Percentiles rank a stretch among this genome's conserved stretches.
These are phyloP conservation scores for Platygyra sinensis DNA, from an alignment of 64 coral and sea anemone genomes.

Conservation along the genomic window DNA sequence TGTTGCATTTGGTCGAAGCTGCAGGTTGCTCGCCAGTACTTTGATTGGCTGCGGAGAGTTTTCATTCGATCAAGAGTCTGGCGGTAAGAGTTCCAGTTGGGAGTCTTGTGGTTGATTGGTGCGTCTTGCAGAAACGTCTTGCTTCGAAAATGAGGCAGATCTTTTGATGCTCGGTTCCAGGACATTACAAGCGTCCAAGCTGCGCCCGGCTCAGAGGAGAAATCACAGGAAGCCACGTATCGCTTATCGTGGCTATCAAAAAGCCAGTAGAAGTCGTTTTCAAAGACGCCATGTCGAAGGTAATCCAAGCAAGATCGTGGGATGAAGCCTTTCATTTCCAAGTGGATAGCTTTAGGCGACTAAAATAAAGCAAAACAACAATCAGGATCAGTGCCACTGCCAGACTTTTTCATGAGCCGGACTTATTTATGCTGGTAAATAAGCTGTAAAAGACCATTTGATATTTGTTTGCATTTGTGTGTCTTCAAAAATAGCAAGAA, in stretches of 20 bases:
- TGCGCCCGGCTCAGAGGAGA: slow-evolving; percentile 4
- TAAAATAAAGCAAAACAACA: too few relatives aligned
- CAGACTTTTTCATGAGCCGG: background rate
- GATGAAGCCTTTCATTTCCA: background rate
- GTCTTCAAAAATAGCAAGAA: background rate
- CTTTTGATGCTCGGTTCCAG: background rate
- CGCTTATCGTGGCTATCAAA: background rate
- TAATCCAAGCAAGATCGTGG: background rate
- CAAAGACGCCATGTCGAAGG: background rate
- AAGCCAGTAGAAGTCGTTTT: background rate
- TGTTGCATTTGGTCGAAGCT: too few relatives aligned
- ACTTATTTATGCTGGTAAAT: too few relatives aligned
- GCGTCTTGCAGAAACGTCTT: background rate
- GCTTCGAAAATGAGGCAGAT: background rate
- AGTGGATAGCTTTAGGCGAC: background rate
- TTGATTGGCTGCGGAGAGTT: background rate
- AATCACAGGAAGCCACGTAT: slow-evolving; percentile 41
- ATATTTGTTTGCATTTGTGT: too few relatives aligned
- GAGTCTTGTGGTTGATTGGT: slow-evolving; percentile 4
- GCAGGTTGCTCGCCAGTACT: slow-evolving; percentile 45
- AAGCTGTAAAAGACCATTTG: too few relatives aligned
- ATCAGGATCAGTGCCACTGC: too few relatives aligned
- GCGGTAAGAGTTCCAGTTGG: slow-evolving; percentile 32
- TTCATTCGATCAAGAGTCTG: slow-evolving; percentile 31
- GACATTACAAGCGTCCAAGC: slow-evolving; percentile 58